Percentiles rank a stretch among this genome's conserved stretches.
These are phyloP conservation scores for Arbacia lixula DNA, from an alignment of 53 echinoderm and acorn worm species.

Conservation along the genomic window DNA sequence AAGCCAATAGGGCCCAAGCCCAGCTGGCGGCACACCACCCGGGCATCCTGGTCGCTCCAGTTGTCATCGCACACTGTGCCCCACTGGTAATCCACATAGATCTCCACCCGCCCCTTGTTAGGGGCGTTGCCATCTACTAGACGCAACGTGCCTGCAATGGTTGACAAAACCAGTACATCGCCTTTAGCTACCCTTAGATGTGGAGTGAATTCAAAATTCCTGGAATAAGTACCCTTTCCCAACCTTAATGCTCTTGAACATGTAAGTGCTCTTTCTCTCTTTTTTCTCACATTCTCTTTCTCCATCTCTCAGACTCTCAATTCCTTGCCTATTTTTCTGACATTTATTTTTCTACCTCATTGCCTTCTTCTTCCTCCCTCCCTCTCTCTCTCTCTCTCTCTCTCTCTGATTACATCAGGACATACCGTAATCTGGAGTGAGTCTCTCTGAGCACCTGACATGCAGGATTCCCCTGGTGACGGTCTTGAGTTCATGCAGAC, in stretches of 20 bases:
- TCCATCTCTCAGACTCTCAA: too few species aligned
- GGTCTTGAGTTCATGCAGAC: background rate
- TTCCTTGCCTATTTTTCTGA: too few species aligned
- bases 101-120: slow-evolving; percentile 60
- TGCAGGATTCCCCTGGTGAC: background rate
- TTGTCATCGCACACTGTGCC: slow-evolving; percentile 64
- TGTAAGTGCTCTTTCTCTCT: too few species aligned
- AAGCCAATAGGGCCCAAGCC: background rate
- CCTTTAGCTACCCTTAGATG: too few species aligned
- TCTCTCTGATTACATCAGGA: background rate
- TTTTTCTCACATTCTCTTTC: too few species aligned
- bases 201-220: too few species aligned
- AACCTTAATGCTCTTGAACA: too few species aligned
- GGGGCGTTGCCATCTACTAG: background rate
- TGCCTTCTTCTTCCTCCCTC: too few species aligned
- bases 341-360: too few species aligned
- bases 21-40: slow-evolving; percentile 50
- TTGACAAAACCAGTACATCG: background rate
- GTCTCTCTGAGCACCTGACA: background rate
- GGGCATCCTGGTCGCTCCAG: slow-evolving; percentile 10
- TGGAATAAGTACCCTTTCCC: background rate
- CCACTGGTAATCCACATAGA: slow-evolving; percentile 13
- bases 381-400: too few species aligned
- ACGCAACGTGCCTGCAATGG: slow-evolving; percentile 16
- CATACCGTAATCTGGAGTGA: slow-evolving; percentile 6